A percentile compares a stretch with the other conserved stretches of the same genome.
Evolutionary conservation across 1,140 invertebrate species (phyloP).

Genomic region (Cydia pomonella): DNA sequence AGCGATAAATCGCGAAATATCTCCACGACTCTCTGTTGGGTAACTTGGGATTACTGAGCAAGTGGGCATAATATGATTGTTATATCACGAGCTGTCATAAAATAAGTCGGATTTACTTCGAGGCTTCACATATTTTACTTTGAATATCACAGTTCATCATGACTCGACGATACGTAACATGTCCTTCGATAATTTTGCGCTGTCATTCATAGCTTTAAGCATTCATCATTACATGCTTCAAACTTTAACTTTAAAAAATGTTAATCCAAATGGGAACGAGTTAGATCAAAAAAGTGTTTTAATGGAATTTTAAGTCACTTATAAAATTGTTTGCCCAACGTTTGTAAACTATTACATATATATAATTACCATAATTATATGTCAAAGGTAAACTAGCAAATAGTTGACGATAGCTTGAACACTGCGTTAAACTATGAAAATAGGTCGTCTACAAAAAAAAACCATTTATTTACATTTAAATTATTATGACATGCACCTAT

Average conservation of each 20-base stretch:
- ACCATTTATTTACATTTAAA: too few species aligned
- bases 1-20: too few species aligned
- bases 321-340: neutral
- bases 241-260: neutral
- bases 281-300: neutral
- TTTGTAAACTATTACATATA: neutral
- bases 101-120: neutral
- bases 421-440: neutral
- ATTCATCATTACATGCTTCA: constrained; percentile 12
- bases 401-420: neutral
- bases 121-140: neutral
- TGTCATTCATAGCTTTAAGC: constrained; percentile 11
- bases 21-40: too few species aligned
- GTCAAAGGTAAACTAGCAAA: neutral
- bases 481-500: too few species aligned
- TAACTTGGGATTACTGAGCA: too few species aligned
- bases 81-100: neutral
- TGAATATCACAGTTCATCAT: neutral
- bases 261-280: neutral
- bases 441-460: neutral
- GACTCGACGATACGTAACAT: neutral
- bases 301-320: neutral
- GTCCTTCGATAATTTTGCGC: neutral
- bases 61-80: too few species aligned
- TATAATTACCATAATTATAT: neutral